Conservation (phyloP, 2,113 vertebrate genomes). For the Corvus moneduloides region DNA sequence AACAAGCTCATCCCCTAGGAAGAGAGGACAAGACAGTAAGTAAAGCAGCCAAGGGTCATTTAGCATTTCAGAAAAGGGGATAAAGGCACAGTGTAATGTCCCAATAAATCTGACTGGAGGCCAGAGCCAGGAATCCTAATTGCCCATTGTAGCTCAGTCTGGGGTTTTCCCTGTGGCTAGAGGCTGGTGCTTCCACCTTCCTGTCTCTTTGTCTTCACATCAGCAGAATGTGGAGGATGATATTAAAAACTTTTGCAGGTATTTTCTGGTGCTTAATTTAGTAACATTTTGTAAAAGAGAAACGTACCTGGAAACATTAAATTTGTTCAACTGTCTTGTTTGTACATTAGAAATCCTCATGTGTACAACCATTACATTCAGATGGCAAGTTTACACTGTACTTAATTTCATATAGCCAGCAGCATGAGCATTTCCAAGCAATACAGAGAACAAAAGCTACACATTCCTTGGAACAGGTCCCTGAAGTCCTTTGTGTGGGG, state of each 20-base stretch:
- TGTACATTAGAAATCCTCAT: background rate
- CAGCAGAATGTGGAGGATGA: background rate
- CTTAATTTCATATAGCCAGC: background rate
- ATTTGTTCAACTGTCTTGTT: background rate
- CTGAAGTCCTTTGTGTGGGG: background rate
- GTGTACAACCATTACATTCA: background rate
- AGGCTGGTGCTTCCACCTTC: background rate
- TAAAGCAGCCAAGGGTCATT: background rate
- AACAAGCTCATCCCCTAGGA: background rate
- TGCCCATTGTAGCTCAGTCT: background rate
- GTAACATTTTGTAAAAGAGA: background rate
- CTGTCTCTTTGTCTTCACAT: background rate
- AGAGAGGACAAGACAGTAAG: background rate
- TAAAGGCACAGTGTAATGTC: background rate
- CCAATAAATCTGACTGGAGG: background rate
- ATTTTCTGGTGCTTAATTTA: background rate
- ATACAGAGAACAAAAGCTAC: background rate
- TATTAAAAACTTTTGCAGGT: background rate
- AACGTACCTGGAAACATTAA: background rate
- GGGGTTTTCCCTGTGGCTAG: background rate
- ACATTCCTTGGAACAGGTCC: conserved; percentile 3
- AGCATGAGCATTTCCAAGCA: background rate
- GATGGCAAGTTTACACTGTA: background rate
- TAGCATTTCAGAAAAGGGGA: background rate
- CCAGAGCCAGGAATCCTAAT: background rate